Percentiles rank a stretch among this genome's conserved stretches.
Evolutionary conservation across 2,888 invertebrate species (phyloP).

Genomic region (Panopea generosa): DNA sequence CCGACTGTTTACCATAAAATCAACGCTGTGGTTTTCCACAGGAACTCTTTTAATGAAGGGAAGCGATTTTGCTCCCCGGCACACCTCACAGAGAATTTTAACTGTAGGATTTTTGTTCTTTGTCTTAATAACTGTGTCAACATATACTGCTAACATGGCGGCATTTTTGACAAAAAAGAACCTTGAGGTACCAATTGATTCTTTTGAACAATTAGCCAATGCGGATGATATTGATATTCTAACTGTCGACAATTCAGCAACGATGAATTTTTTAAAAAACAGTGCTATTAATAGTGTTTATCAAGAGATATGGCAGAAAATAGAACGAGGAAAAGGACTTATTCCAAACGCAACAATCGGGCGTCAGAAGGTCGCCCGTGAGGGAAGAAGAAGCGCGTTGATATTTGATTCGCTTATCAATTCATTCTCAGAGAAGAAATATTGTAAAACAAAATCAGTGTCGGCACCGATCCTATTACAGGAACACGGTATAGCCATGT

Average conservation of each 20-base stretch:
- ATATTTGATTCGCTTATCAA: slow-evolving; percentile 80
- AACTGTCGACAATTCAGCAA: slow-evolving; percentile 76
- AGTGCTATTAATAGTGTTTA: slow-evolving; percentile 60
- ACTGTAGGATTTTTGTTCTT: slow-evolving; percentile 80
- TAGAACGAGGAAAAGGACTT: slow-evolving; percentile 51
- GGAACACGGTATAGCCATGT: slow-evolving; percentile 79
- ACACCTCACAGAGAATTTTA: slow-evolving; percentile 76
- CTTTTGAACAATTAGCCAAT: slow-evolving; percentile 71
- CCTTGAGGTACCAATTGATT: slow-evolving; percentile 70
- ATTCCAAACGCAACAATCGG: slow-evolving; percentile 59
- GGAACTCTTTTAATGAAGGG: slow-evolving; percentile 79
- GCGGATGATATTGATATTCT: slow-evolving; percentile 62
- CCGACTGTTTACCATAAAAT: slow-evolving; percentile 74
- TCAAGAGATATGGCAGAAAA: slow-evolving; percentile 66
- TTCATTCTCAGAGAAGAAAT: slow-evolving; percentile 70
- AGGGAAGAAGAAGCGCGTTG: slow-evolving; percentile 61
- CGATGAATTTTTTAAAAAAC: slow-evolving; percentile 73
- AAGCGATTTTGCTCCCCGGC: slow-evolving; percentile 77
- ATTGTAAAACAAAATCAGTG: slow-evolving; percentile 73
- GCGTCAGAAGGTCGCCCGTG: slow-evolving; percentile 40
- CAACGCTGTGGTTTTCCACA: slow-evolving; percentile 74
- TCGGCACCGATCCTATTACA: slow-evolving; percentile 76
- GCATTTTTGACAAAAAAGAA: slow-evolving; percentile 80
- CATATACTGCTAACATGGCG: slow-evolving; percentile 81
- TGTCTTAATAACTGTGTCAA: slow-evolving; percentile 79